These are phyloP conservation scores for Epizoanthus ramosus DNA, from an alignment of 92 coral and sea anemone species.

Conservation along the genomic window DNA sequence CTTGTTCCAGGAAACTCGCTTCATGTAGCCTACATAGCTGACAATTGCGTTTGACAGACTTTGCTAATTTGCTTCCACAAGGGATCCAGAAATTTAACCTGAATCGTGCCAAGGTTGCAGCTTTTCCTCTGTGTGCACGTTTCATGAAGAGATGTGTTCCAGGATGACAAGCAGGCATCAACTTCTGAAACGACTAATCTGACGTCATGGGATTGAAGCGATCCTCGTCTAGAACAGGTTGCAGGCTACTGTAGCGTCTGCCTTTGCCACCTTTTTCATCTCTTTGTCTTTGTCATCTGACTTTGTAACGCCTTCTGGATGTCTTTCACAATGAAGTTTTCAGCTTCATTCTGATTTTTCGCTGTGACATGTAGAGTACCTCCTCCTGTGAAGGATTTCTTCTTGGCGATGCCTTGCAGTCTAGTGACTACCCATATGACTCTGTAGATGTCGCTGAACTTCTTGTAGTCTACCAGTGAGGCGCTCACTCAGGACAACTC, in stretches of 20 bases:
- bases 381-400: conserved; percentile 51
- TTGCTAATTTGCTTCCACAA: conserved; percentile 63
- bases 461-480: conserved; percentile 18
- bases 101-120: conserved; percentile 51
- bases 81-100: conserved; percentile 58
- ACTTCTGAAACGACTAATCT: conserved; percentile 53
- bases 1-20: conserved; percentile 53
- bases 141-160: conserved; percentile 67
- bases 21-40: conserved; percentile 57
- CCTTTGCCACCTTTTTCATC: conserved; percentile 24
- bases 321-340: conserved; percentile 36
- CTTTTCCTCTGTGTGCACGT: conserved; percentile 56
- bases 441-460: conserved; percentile 54
- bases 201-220: conserved; percentile 59
- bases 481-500: too few relatives aligned
- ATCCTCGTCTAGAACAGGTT: not conserved
- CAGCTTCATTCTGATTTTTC: conserved; percentile 37
- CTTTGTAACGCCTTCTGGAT: conserved; percentile 27
- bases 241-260: conserved; percentile 15
- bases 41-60: conserved; percentile 50
- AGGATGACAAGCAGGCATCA: conserved; percentile 54
- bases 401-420: conserved; percentile 26
- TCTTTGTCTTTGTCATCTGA: conserved; percentile 26
- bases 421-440: conserved; percentile 61
- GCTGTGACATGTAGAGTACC: conserved; percentile 24